Evolutionary conservation across 2,797 vertebrate genomes (phyloP).

Genomic region (Notoglanidium macrostoma): DNA sequence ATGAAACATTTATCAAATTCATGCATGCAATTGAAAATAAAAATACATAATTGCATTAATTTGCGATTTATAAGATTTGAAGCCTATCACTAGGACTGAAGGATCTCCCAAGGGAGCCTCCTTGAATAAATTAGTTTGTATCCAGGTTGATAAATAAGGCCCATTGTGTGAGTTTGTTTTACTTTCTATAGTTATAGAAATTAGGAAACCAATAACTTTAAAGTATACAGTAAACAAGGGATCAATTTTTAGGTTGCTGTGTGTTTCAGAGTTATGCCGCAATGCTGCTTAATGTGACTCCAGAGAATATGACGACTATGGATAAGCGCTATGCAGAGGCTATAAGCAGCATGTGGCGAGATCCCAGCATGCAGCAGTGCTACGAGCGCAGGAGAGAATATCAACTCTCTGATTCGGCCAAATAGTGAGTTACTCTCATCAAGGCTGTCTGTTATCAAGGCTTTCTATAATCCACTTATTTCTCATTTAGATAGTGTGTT

Average conservation of each 20-base stretch:
- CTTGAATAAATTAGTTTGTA: too few relatives aligned
- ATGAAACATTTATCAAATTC: too few relatives aligned
- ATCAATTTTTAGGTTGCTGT: neutral
- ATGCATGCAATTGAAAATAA: too few relatives aligned
- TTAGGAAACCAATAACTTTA: neutral
- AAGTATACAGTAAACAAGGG: neutral
- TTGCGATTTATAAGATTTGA: neutral
- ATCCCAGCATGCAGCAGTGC: conserved; percentile 81
- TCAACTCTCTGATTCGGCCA: conserved; percentile 85
- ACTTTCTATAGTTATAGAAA: neutral
- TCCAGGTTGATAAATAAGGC: neutral
- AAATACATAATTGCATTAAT: neutral
- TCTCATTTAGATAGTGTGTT: neutral
- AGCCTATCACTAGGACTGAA: too few relatives aligned
- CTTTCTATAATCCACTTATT: neutral
- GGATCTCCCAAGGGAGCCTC: too few relatives aligned
- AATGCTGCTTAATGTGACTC: conserved; percentile 74
- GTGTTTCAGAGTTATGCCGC: conserved; percentile 70
- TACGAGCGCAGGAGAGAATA: conserved; percentile 82
- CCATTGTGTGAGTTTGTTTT: neutral
- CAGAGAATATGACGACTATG: conserved; percentile 64
- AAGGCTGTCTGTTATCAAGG: neutral
- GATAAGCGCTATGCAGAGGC: conserved; percentile 75
- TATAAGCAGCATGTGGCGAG: conserved; percentile 82
- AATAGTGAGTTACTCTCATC: conserved; percentile 79